phyloP scores from a whole-genome alignment of 2,113 vertebrate species.

The Pterocles orientalis region DNA sequence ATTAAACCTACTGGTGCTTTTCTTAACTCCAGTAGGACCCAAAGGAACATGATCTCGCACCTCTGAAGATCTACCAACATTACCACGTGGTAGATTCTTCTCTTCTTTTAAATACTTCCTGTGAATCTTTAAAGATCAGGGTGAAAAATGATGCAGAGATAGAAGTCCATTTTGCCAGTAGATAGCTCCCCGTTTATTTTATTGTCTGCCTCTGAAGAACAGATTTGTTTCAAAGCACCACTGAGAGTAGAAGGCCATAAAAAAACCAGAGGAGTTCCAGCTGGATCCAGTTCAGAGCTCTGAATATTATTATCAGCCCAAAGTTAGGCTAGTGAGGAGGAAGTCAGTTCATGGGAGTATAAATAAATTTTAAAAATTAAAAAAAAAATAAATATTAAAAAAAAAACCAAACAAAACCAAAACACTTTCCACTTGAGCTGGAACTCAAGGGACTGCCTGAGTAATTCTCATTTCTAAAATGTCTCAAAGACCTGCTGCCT shows the following conservation, averaged over 20 bases:
- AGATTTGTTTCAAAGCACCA: neutral
- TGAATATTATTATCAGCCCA: neutral
- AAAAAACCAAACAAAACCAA: neutral
- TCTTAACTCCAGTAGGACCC: neutral
- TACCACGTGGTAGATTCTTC: neutral
- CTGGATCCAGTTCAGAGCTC: neutral
- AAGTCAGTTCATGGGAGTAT: neutral
- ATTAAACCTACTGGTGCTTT: neutral
- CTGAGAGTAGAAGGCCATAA: neutral
- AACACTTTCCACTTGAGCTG: neutral
- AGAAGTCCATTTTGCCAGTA: neutral
- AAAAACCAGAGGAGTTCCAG: neutral
- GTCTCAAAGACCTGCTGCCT: neutral
- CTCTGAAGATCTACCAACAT: neutral
- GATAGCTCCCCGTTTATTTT: neutral
- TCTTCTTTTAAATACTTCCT: neutral
- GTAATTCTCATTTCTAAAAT: neutral
- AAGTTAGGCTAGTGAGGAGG: neutral
- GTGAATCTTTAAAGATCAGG: neutral
- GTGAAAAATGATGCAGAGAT: neutral
- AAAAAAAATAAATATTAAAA: neutral
- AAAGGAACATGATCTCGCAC: neutral
- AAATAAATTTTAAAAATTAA: neutral
- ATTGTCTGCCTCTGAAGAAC: neutral
- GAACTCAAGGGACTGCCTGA: neutral